phyloP scores from a whole-genome alignment of 2,888 invertebrate species.

The Heliconius charithonia region DNA sequence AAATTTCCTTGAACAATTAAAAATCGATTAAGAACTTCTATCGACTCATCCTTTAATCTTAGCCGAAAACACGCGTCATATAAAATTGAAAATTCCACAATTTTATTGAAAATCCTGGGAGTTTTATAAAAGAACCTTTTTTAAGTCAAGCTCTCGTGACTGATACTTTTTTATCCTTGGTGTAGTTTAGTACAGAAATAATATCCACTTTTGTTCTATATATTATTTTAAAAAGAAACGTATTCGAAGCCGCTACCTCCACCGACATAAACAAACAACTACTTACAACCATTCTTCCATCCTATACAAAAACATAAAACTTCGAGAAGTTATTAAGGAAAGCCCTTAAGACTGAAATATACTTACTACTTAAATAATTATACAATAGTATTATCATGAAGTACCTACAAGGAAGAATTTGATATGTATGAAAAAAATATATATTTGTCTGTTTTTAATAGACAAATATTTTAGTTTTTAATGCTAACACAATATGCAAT shows the following conservation, averaged over 20 bases:
- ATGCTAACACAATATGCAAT: not conserved
- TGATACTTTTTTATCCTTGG: no score
- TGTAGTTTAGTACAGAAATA: no score
- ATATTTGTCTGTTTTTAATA: conserved; percentile 1
- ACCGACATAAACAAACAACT: not conserved
- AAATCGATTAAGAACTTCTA: not conserved
- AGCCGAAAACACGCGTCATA: not conserved
- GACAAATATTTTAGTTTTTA: no score
- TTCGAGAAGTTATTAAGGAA: conserved; percentile 6
- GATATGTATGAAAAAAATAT: not conserved
- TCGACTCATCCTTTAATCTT: conserved; percentile 6
- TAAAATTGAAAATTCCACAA: not conserved
- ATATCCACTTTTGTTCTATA: no score
- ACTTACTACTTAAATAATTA: not conserved
- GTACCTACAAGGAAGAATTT: not conserved
- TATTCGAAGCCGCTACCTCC: not conserved
- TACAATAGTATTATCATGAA: not conserved
- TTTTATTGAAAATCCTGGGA: not conserved
- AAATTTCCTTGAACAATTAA: conserved; percentile 14
- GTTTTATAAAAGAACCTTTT: not conserved
- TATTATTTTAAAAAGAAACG: no score
- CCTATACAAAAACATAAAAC: not conserved
- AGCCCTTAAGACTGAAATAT: not conserved
- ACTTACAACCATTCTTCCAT: not conserved
- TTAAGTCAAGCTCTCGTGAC: no score